Conservation (phyloP, 2,113 vertebrate species). For the Actenoides lindsayi region DNA sequence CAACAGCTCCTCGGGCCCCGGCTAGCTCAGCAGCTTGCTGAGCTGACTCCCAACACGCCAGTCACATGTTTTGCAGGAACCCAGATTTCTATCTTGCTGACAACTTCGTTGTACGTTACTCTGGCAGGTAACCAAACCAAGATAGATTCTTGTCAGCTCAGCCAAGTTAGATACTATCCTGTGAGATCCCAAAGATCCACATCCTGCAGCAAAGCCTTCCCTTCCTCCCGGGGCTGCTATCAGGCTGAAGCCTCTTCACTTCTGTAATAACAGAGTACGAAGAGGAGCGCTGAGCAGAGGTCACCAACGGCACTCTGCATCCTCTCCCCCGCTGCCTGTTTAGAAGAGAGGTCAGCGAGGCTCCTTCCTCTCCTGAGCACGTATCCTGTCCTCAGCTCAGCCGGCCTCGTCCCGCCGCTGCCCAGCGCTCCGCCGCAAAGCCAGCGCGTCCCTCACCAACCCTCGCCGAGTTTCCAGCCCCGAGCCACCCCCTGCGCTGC, state of each 20-base stretch:
- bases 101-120: not conserved
- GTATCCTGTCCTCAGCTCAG: conserved; percentile 29
- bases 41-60: not conserved
- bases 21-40: not conserved
- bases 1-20: not conserved
- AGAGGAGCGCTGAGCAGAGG: not conserved
- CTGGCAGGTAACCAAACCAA: conserved; percentile 10
- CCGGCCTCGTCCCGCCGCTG: not conserved
- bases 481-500: not conserved
- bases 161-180: not conserved
- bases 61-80: not conserved
- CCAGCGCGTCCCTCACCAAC: not conserved
- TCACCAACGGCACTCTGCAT: not conserved
- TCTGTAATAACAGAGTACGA: not conserved
- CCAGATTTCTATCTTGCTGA: not conserved
- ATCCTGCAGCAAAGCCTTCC: conserved; percentile 18
- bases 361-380: not conserved
- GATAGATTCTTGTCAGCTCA: not conserved
- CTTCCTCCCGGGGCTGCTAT: not conserved
- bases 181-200: not conserved
- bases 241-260: not conserved
- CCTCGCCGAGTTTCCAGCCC: not conserved
- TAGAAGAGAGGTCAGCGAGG: conserved; percentile 41
- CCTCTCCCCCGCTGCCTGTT: not conserved
- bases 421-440: not conserved